Base-by-base conservation (phyloP, 2,888 invertebrate species). In the Baronia brevicornis region DNA sequence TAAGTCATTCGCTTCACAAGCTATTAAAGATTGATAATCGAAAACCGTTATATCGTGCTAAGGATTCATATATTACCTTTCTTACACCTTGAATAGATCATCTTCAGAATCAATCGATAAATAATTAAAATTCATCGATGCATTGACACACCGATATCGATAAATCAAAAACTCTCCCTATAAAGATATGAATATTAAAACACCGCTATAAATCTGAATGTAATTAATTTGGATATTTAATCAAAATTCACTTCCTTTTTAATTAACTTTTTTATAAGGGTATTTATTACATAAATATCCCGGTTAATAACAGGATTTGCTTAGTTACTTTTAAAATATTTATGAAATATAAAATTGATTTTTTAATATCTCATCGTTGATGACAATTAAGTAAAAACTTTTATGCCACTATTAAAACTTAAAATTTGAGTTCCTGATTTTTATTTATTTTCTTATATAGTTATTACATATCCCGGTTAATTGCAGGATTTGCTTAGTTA, bases 111-210 rank as follows among this genome's bases (percentile, higher is more conserved):
- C 10, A 24, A 60, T 63, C 43, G 37, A 41, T 47, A 36, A 41
- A 60, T 61, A 58, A 62, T 61, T 65, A 56, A 61, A 64, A 67
- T 59, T 48, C 55, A 58, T 58, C 53, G 51, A 59, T 58, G 46
- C 50, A 51, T 56, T 46, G 48, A 39, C 31, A 21, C 11, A 11
- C 33, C 38, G 32, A 36, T 32, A 39, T 40, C 43, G 37, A 44
- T 46, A 43, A 38, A 43, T 45, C 41, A 41, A 13, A 8, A 19
- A 27, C 34, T 32, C 38, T 35, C 36, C 7, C 38, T 34, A 52
- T 52, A 20, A 53, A 55, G 54, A 52, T n/a, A n/a, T n/a, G n/a
- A n/a, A n/a, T 38, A 38, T 42, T 38, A 39, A 29, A 22, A 18
- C 20, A n/a, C 9, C 17, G 12, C 27, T 14, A 19, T 20, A 14